Conservation (phyloP, 1,140 invertebrate genomes). For the Drosophila obscura region DNA sequence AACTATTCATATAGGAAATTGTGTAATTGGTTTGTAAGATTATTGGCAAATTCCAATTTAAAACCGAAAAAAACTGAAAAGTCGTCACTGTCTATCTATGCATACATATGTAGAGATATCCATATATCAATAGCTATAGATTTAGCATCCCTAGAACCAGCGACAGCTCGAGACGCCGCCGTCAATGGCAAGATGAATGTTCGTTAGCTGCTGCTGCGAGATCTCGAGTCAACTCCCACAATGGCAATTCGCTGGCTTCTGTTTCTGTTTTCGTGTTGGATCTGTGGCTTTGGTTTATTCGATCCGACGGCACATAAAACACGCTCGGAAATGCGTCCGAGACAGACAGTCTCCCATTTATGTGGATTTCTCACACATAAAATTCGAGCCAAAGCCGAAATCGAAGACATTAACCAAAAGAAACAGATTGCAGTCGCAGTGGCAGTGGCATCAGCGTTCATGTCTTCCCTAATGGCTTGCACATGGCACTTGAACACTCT, state of each 20-base stretch:
- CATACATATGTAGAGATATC: too few relatives aligned
- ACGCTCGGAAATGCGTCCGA: slow-evolving; percentile 56
- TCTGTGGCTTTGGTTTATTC: slow-evolving; percentile 59
- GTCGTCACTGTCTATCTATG: too few relatives aligned
- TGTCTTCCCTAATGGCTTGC: slow-evolving; percentile 72
- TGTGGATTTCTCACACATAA: slow-evolving; percentile 75
- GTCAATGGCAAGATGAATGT: slow-evolving; percentile 44
- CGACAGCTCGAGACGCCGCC: background rate
- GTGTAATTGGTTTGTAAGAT: too few relatives aligned
- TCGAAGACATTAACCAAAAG: slow-evolving; percentile 70
- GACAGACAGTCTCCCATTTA: slow-evolving; percentile 49
- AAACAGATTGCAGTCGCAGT: slow-evolving; percentile 51
- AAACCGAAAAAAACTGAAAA: too few relatives aligned
- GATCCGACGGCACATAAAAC: slow-evolving; percentile 58
- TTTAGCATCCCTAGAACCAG: too few relatives aligned
- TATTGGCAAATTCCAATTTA: too few relatives aligned
- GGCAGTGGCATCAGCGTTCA: slow-evolving; percentile 54
- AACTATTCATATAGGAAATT: too few relatives aligned
- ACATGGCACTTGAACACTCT: slow-evolving; percentile 53
- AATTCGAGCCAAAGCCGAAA: slow-evolving; percentile 54
- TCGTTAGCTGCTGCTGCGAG: slow-evolving; percentile 13
- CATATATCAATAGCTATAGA: too few relatives aligned
- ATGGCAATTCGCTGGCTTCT: slow-evolving; percentile 53
- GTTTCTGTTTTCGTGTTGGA: slow-evolving; percentile 3
- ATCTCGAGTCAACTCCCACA: slow-evolving; percentile 64